Percentiles rank a stretch among this genome's conserved stretches.
These are phyloP conservation scores for Misgurnus anguillicaudatus DNA, from an alignment of 2,113 vertebrate genomes.

Conservation along the genomic window DNA sequence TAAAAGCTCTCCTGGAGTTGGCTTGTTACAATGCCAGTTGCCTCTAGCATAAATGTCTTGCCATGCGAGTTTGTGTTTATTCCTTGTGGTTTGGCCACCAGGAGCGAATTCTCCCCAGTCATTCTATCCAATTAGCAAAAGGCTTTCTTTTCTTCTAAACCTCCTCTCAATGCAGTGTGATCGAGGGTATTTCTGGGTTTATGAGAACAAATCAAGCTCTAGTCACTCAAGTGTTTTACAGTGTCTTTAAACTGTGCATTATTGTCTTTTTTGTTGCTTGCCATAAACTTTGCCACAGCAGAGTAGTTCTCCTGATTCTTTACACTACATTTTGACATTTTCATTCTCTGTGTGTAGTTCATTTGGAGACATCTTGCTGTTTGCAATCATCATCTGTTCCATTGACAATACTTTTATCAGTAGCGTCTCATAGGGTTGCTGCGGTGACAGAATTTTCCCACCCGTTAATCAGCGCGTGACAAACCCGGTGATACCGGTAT, in stretches of 20 bases:
- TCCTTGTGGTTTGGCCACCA: constrained; percentile 59
- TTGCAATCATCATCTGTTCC: not conserved
- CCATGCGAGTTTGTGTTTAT: constrained; percentile 54
- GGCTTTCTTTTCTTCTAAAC: constrained; percentile 54
- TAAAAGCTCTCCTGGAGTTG: constrained; percentile 37
- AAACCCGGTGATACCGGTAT: too few species aligned
- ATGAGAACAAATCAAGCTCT: constrained; percentile 64
- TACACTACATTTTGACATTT: constrained; percentile 4
- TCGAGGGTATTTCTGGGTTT: constrained; percentile 60
- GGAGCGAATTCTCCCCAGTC: constrained; percentile 68
- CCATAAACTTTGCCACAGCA: not conserved
- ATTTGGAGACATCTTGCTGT: not conserved
- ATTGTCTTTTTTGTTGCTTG: constrained; percentile 14
- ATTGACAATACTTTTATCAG: not conserved
- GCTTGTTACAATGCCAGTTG: constrained; percentile 48
- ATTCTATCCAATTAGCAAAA: constrained; percentile 74
- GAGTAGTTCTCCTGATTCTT: not conserved
- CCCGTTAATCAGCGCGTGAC: too few species aligned
- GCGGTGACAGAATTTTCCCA: too few species aligned
- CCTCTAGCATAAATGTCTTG: constrained; percentile 59
- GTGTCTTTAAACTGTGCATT: not conserved
- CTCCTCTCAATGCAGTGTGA: constrained; percentile 47
- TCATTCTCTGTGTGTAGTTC: not conserved
- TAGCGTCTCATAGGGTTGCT: too few species aligned
- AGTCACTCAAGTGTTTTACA: constrained; percentile 53